Conservation (phyloP, 2,113 vertebrate genomes). For the Austrofundulus limnaeus region DNA sequence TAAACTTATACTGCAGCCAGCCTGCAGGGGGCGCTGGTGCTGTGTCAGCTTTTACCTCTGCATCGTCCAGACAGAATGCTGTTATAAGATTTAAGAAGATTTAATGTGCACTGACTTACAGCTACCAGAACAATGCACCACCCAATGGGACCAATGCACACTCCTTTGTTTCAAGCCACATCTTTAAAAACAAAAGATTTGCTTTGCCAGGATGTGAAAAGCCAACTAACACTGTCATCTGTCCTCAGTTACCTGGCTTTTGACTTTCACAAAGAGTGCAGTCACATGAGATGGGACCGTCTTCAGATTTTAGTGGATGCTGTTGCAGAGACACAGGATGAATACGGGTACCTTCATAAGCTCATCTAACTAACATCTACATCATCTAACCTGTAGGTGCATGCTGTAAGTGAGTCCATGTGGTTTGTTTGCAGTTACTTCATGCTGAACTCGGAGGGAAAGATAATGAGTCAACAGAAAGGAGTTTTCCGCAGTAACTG, state of each 20-base stretch:
- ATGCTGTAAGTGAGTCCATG: neutral
- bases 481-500: slow-evolving; percentile 97
- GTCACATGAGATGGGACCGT: slow-evolving; percentile 95
- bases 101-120: too few relatives aligned
- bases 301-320: slow-evolving; percentile 89
- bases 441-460: slow-evolving; percentile 87
- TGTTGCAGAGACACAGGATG: slow-evolving; percentile 89
- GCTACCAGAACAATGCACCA: too few relatives aligned
- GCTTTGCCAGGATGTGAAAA: neutral
- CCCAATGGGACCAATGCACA: too few relatives aligned
- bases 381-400: neutral
- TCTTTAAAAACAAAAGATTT: too few relatives aligned
- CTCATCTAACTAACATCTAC: too few relatives aligned
- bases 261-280: slow-evolving; percentile 99
- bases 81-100: too few relatives aligned
- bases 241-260: slow-evolving; percentile 88
- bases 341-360: slow-evolving; percentile 82
- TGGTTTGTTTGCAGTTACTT: slow-evolving; percentile 83
- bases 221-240: slow-evolving; percentile 1
- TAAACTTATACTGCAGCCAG: too few relatives aligned
- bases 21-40: too few relatives aligned
- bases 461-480: slow-evolving; percentile 84
- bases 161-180: too few relatives aligned
- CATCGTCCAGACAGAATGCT: too few relatives aligned
- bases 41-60: too few relatives aligned